phyloP scores from a whole-genome alignment of 2,113 vertebrate species.

The Vireo altiloquus region DNA sequence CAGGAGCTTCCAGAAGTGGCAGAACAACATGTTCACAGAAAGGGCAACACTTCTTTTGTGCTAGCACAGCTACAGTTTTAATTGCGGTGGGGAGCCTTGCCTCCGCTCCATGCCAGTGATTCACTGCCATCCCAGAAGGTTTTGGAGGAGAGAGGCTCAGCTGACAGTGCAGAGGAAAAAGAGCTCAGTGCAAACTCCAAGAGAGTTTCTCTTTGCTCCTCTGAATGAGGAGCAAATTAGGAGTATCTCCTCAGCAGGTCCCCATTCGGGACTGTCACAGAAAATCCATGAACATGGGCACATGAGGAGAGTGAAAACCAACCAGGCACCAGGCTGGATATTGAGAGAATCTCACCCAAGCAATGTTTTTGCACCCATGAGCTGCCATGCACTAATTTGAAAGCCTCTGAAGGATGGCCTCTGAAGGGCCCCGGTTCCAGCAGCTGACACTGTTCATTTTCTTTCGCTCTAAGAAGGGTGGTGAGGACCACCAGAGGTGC shows the following conservation, averaged over 20 bases:
- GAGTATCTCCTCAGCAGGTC: not conserved
- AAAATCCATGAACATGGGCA: fast-evolving
- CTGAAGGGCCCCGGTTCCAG: not conserved
- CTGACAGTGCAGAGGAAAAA: not conserved
- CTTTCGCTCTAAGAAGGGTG: not conserved
- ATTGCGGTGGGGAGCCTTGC: not conserved
- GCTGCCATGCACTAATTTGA: not conserved
- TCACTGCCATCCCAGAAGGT: not conserved
- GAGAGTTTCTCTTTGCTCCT: not conserved
- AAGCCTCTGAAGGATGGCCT: not conserved
- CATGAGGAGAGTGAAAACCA: not conserved
- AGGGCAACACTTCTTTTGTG: not conserved
- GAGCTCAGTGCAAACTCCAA: not conserved
- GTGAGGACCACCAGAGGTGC: conserved; percentile 52
- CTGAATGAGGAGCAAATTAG: not conserved
- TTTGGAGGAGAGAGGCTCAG: not conserved
- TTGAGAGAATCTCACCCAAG: not conserved
- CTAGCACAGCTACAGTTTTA: not conserved
- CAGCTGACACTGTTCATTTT: not conserved
- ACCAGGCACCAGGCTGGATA: not conserved
- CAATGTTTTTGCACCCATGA: not conserved
- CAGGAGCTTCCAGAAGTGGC: not conserved
- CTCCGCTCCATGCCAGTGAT: not conserved
- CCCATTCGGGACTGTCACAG: not conserved
- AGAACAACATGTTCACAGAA: not conserved